Evolutionary conservation across 1,140 invertebrate genomes (phyloP), one percentile per base, ranked within the genome.

Genomic region (Zaprionus davidi): DNA sequence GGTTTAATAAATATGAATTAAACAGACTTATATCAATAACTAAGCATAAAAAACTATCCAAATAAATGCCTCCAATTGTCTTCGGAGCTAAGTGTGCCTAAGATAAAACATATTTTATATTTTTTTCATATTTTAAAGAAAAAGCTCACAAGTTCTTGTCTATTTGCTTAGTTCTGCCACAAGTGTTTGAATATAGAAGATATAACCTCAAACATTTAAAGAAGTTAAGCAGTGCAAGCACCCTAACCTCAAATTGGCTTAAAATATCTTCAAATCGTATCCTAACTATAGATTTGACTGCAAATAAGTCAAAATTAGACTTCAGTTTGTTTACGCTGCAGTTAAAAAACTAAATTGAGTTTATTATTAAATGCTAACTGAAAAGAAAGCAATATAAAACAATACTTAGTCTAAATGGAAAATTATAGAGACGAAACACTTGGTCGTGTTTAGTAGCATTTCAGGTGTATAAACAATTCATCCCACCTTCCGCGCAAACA

Each of bases 401-500:
- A 17, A 46, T 17, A 20, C 31, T 34, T 11, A 46, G 6, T 9
- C n/a, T 17, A 17, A 46, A 46, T 46, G 41, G n/a, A 44, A 46
- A 46, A 46, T 6, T 46, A n/a, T 3, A 2, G 5, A 46, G n/a
- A 17, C 6, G n/a, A 46, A 55, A 56, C 34, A 56, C 15, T 55
- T 55, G n/a, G n/a, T 46, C 41, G n/a, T 17, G 41, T 46, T 44
- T 44, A 44, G 15, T 44, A 7, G 41, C 46, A 20, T 28, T 51
- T 31, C 67, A 69, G 66, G 22, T 69, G 57, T 69, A 15, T 28
- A 60, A 69, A 69, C 44, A 69, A 17, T 12, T 28, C 26, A 59
- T 38, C 41, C 3, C 1, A 20, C 24, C 36, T 24, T 24, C 22
- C 57, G 51, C 31, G 22, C 17, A 38, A 44, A 24, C 36, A 26